phyloP scores from a whole-genome alignment of 2,113 vertebrate species.

The rabbit (Oryctolagus cuniculus) region mOryCun1.1 NC_091441.1:92255501-92256000 shows the following conservation, averaged over 20 bases:
- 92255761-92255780: background rate
- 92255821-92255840: background rate
- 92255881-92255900: background rate
- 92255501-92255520: conserved; percentile 6
- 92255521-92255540: conserved; percentile 28
- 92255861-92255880: background rate
- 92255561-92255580: conserved; percentile 24
- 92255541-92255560: conserved; percentile 54
- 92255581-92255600: background rate
- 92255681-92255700: conserved; percentile 24
- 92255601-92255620: background rate
- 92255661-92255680: background rate
- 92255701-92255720: background rate
- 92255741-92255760: background rate
- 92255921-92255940: background rate
- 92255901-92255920: conserved; percentile 18
- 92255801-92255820: background rate
- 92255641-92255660: conserved; percentile 17
- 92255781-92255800: background rate
- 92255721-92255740: background rate
- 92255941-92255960: background rate
- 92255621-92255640: background rate
- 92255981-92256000: background rate
- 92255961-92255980: background rate
- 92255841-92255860: background rate